Base-by-base conservation (phyloP, 1,140 invertebrate genomes). In the Bombus huntii region DNA sequence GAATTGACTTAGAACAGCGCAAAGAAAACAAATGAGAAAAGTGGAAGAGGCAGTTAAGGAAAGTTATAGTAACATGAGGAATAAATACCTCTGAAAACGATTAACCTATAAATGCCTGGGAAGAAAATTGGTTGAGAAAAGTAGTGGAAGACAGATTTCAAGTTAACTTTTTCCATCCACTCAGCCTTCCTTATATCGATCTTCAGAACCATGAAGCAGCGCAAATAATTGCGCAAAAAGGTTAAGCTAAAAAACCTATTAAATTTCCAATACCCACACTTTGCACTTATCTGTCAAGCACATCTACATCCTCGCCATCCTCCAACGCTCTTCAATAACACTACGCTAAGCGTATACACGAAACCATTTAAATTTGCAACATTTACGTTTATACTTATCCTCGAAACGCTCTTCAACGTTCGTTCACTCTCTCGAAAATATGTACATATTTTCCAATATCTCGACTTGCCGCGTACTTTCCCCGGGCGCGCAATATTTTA, bases 361-460 rank as follows among this genome's bases (percentile, higher is more conserved):
- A 25, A 22, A 68, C 31, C 37, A 71, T 71, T 71, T 71, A 71
- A 39, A 71, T 71, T 39, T 39, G 34, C 68, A 71, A 39, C 37
- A 39, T 71, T 28, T 37, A 5, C 68, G 37, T 39, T 28, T 71
- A 71, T 25, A 71, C 25, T 28, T 71, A 28, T 13, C 68, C 25
- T 28, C 25, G 66, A 68, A 66, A 25, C 34, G 15, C 9, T 37
- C 18, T 22, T 31, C 28, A n/a, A 15, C 13, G 47, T 53, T 53
- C 47, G 47, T 6, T 53, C 47, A 8, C 62, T 66, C 62, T 31
- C 13, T 31, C 13, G 34, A 10, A 68, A 37, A 68, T 68, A 53
- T 53, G 47, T 53, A 68, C 66, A 62, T 37, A 34, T 57, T 62
- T 72, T 34, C 59, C 42, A n/a, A 70, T 68, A 68, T 84, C 42